Percentiles rank a stretch among this genome's conserved stretches.
Conservation (phyloP, 2,113 vertebrate genomes). For the Glaucomys volans region DNA sequence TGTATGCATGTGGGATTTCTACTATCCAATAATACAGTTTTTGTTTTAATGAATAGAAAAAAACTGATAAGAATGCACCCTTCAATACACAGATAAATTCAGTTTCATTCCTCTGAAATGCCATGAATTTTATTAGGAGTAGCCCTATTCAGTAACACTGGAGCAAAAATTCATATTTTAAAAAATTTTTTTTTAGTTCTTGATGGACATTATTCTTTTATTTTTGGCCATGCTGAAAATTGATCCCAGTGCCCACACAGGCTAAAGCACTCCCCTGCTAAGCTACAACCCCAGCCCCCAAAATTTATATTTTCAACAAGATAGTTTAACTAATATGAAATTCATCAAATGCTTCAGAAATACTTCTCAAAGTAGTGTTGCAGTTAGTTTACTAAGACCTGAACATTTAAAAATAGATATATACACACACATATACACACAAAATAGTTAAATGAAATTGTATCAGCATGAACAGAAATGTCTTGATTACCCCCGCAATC, state of each 20-base stretch:
- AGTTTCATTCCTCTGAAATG: slow-evolving; percentile 41
- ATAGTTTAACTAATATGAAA: slow-evolving; percentile 24
- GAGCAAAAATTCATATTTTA: background rate
- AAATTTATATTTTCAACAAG: background rate
- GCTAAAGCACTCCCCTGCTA: too few relatives aligned
- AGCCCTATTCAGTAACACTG: slow-evolving; percentile 5
- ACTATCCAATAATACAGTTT: slow-evolving; percentile 14
- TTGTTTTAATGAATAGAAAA: background rate
- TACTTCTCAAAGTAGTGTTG: slow-evolving; percentile 17
- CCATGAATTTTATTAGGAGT: slow-evolving; percentile 46
- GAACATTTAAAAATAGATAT: slow-evolving; percentile 23
- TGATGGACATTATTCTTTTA: too few relatives aligned
- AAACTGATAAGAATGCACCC: too few relatives aligned
- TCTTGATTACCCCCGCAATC: background rate
- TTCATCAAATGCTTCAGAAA: slow-evolving; percentile 55
- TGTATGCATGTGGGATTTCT: slow-evolving; percentile 25
- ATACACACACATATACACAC: background rate
- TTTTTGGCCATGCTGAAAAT: too few relatives aligned
- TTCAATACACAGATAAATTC: slow-evolving; percentile 50
- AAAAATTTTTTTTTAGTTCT: too few relatives aligned
- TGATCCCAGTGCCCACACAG: too few relatives aligned
- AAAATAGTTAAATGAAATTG: slow-evolving; percentile 23
- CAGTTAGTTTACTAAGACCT: slow-evolving; percentile 25
- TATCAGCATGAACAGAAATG: slow-evolving; percentile 1
- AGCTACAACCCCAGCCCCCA: too few relatives aligned